A percentile compares a stretch with the other conserved stretches of the same genome.
phyloP scores from a whole-genome alignment of 2,113 vertebrate genomes.

The Lophochroa leadbeateri region DNA sequence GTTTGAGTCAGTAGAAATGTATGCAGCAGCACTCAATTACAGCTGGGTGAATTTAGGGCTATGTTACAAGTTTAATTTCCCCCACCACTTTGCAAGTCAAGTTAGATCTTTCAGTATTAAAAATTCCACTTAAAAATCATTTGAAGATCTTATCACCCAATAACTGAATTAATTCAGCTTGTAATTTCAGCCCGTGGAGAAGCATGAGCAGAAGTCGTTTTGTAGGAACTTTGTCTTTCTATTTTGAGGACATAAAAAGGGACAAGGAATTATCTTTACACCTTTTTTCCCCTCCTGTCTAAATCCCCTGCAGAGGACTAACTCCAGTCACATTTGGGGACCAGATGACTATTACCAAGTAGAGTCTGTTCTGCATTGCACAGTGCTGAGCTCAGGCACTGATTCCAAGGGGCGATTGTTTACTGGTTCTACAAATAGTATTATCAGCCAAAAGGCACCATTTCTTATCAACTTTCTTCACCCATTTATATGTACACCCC shows the following conservation, averaged over 20 bases:
- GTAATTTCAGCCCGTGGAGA: not conserved
- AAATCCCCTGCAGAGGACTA: not conserved
- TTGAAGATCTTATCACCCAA: not conserved
- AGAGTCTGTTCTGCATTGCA: not conserved
- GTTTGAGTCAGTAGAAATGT: slow-evolving; percentile 13
- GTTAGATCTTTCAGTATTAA: not conserved
- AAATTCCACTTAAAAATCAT: not conserved
- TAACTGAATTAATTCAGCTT: not conserved
- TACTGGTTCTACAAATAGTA: not conserved
- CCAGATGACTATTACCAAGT: not conserved
- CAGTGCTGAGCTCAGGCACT: not conserved
- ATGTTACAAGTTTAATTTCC: not conserved
- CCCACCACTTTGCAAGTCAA: not conserved
- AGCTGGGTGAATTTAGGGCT: slow-evolving; percentile 8
- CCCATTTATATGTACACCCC: not conserved
- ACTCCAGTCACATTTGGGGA: not conserved
- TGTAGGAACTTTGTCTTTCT: not conserved
- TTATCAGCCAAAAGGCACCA: not conserved
- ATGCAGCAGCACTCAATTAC: not conserved
- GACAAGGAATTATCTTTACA: not conserved
- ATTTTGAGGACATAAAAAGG: not conserved
- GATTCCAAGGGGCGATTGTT: not conserved
- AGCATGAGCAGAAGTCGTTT: not conserved
- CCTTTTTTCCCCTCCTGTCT: not conserved
- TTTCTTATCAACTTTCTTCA: not conserved